phyloP scores from a whole-genome alignment of 2,888 invertebrate genomes.

The Tridacna crocea region DNA sequence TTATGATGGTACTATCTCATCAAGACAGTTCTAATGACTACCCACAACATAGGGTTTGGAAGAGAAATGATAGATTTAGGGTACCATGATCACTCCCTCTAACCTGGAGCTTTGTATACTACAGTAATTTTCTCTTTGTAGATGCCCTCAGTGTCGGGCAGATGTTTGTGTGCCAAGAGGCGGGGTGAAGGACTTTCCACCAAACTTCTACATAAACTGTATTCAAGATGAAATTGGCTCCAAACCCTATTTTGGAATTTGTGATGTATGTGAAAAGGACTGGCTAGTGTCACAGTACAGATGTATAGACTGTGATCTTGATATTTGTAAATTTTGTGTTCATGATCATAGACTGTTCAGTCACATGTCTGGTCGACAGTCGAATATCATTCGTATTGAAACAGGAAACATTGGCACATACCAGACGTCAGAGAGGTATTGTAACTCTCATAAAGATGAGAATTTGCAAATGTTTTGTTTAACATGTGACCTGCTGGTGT shows the following conservation, averaged over 20 bases:
- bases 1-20: no score
- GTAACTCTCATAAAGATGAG: conserved; percentile 70
- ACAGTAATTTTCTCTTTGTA: conserved; percentile 7
- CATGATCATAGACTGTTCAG: conserved; percentile 75
- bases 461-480: conserved; percentile 73
- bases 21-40: no score
- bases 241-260: conserved; percentile 70
- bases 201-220: conserved; percentile 78
- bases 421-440: conserved; percentile 66
- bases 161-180: conserved; percentile 76
- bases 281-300: conserved; percentile 76
- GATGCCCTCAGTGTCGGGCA: conserved; percentile 68
- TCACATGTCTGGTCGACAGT: conserved; percentile 63
- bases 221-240: conserved; percentile 78
- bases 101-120: no score
- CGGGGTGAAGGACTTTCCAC: conserved; percentile 76
- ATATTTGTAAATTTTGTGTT: conserved; percentile 78
- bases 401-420: conserved; percentile 62
- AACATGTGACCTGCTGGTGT: conserved; percentile 72
- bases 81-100: no score
- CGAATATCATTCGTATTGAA: conserved; percentile 75
- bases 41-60: no score
- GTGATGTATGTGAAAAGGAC: conserved; percentile 74
- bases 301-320: conserved; percentile 78
- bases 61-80: no score